These are phyloP conservation scores for Drosophila tripunctata DNA, from an alignment of 2,888 invertebrate species.

Conservation along the genomic window DNA sequence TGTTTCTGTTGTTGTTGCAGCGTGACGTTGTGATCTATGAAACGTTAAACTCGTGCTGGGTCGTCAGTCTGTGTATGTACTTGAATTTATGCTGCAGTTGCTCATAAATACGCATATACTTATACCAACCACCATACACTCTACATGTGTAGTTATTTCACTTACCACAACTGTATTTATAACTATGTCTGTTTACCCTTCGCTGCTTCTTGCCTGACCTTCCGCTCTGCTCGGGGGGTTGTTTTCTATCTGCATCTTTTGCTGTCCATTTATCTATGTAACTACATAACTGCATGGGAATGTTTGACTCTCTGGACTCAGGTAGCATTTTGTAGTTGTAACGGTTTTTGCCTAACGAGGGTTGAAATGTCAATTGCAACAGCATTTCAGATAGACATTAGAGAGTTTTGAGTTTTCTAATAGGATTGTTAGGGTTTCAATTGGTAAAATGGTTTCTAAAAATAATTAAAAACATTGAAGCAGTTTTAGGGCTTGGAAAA, in stretches of 20 bases:
- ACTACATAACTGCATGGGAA: constrained; percentile 38
- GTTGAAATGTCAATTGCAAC: constrained; percentile 18
- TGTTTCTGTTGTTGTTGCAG: constrained; percentile 42
- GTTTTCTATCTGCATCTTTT: constrained; percentile 1
- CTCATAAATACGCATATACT: constrained; percentile 18
- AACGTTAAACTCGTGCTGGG: constrained; percentile 41
- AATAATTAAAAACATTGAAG: no score
- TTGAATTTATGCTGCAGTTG: constrained; percentile 63
- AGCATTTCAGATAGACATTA: neutral
- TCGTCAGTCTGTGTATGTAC: constrained; percentile 46
- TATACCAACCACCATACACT: no score
- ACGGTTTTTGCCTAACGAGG: constrained; percentile 47
- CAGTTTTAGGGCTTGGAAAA: no score
- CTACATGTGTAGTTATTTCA: neutral
- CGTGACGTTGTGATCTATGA: constrained; percentile 66
- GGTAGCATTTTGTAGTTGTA: constrained; percentile 55
- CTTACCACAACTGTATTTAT: neutral
- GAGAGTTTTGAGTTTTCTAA: constrained; percentile 4
- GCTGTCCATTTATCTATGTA: neutral
- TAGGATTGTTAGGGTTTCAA: neutral
- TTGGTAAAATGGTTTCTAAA: neutral
- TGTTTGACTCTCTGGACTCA: constrained; percentile 36
- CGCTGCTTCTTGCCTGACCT: constrained; percentile 59
- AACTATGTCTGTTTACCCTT: constrained; percentile 64
- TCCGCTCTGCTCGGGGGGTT: constrained; percentile 33